Conservation (phyloP, 2,888 invertebrate species). For the Drosophila sordidapex region DNA sequence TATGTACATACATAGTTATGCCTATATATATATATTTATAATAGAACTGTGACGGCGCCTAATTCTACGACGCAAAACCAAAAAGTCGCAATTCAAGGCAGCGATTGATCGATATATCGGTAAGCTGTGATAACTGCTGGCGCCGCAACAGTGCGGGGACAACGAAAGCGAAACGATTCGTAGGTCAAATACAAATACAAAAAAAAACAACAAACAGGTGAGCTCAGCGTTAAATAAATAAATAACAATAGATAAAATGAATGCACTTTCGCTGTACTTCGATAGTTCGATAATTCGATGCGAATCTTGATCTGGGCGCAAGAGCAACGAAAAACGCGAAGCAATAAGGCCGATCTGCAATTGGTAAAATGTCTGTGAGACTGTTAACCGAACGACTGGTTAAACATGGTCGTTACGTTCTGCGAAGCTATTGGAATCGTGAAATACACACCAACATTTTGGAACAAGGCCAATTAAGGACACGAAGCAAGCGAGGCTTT, state of each 20-base stretch:
- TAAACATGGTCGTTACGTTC: constrained; percentile 87
- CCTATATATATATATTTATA: constrained; percentile 28
- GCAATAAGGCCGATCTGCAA: constrained; percentile 16
- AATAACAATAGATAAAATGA: not conserved
- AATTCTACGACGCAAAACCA: constrained; percentile 59
- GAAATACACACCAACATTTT: constrained; percentile 86
- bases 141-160: constrained; percentile 35
- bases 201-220: constrained; percentile 28
- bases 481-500: constrained; percentile 80
- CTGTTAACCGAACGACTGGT: constrained; percentile 86
- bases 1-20: constrained; percentile 16
- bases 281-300: not conserved
- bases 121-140: constrained; percentile 27
- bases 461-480: constrained; percentile 82
- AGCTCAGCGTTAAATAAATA: constrained; percentile 21
- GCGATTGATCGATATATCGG: constrained; percentile 40
- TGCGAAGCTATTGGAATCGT: constrained; percentile 86
- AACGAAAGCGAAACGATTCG: constrained; percentile 7
- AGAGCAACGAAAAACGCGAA: constrained; percentile 8
- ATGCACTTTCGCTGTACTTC: not conserved
- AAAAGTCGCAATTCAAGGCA: constrained; percentile 17
- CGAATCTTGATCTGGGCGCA: constrained; percentile 12
- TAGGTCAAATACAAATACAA: constrained; percentile 1
- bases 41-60: constrained; percentile 28
- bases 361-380: constrained; percentile 86